phyloP scores from a whole-genome alignment of 2,888 invertebrate genomes.

The Drosophila meridiana region DNA sequence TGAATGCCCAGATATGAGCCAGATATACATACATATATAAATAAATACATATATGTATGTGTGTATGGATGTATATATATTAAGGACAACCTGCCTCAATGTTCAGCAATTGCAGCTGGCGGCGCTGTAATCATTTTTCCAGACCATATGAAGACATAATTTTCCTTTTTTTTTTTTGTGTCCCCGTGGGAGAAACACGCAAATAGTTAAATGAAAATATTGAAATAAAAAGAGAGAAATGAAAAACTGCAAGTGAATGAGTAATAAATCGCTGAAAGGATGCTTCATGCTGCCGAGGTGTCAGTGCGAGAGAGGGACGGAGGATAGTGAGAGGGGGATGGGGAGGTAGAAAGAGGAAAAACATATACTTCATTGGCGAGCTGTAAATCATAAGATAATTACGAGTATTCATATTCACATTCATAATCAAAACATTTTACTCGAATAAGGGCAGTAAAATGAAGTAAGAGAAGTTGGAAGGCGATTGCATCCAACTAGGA shows the following conservation, averaged over 20 bases:
- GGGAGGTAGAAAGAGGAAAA: no score
- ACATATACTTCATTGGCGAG: constrained; percentile 1
- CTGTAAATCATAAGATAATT: constrained; percentile 82
- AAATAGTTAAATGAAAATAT: constrained; percentile 59
- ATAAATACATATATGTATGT: not conserved
- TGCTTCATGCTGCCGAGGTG: constrained; percentile 26
- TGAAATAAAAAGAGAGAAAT: constrained; percentile 39
- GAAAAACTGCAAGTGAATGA: constrained; percentile 47
- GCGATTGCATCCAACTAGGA: no score
- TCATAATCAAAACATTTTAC: constrained; percentile 9
- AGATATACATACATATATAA: not conserved
- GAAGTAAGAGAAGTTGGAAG: no score
- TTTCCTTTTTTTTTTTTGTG: constrained; percentile 5
- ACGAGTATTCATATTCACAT: constrained; percentile 34
- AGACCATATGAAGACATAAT: constrained; percentile 50
- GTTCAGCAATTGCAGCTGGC: constrained; percentile 12
- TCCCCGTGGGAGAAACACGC: constrained; percentile 24
- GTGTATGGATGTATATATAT: constrained; percentile 8
- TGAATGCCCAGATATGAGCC: constrained; percentile 44
- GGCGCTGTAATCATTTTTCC: constrained; percentile 39
- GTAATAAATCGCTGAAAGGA: constrained; percentile 26
- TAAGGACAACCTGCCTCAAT: constrained; percentile 13
- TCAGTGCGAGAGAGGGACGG: constrained; percentile 25
- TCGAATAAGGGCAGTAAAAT: not conserved
- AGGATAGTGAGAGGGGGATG: not conserved